Conservation (phyloP, 2,113 vertebrate species). For the Oplegnathus fasciatus region DNA sequence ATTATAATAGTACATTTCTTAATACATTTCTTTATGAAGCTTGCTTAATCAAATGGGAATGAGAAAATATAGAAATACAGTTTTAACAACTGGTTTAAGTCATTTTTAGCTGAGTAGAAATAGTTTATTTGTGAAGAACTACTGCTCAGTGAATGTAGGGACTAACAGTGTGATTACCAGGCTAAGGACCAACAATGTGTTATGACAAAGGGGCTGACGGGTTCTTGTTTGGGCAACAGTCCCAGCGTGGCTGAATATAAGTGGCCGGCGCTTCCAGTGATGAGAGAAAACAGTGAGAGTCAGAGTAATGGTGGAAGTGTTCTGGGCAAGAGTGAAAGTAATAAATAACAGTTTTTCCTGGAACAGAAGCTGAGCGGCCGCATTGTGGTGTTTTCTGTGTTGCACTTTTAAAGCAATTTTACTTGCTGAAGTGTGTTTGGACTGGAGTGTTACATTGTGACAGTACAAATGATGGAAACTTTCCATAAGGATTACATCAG, state of each 20-base stretch:
- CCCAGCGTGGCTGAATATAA: conserved; percentile 42
- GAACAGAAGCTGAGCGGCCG: neutral
- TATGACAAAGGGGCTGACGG: conserved; percentile 16
- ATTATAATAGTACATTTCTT: neutral
- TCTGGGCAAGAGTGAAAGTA: conserved; percentile 39
- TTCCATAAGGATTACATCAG: neutral
- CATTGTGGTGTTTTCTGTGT: conserved; percentile 6
- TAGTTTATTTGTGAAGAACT: neutral
- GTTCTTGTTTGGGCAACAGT: conserved; percentile 33
- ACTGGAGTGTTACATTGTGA: neutral
- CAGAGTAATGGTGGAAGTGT: conserved; percentile 33
- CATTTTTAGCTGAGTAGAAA: neutral
- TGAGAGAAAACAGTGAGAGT: conserved; percentile 32
- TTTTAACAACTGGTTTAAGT: conserved; percentile 2
- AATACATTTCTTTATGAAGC: neutral
- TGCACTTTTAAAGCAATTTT: conserved; percentile 35
- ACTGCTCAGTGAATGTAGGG: neutral
- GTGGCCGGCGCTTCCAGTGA: conserved; percentile 51
- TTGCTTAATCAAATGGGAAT: neutral
- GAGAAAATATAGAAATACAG: neutral
- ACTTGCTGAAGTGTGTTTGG: conserved; percentile 4
- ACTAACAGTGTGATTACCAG: conserved; percentile 20
- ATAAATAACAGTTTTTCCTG: conserved; percentile 49
- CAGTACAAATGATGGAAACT: neutral
- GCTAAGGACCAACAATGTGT: conserved; percentile 23